phyloP scores from a whole-genome alignment of 2,113 vertebrate species.

The Ammodytes marinus region DNA sequence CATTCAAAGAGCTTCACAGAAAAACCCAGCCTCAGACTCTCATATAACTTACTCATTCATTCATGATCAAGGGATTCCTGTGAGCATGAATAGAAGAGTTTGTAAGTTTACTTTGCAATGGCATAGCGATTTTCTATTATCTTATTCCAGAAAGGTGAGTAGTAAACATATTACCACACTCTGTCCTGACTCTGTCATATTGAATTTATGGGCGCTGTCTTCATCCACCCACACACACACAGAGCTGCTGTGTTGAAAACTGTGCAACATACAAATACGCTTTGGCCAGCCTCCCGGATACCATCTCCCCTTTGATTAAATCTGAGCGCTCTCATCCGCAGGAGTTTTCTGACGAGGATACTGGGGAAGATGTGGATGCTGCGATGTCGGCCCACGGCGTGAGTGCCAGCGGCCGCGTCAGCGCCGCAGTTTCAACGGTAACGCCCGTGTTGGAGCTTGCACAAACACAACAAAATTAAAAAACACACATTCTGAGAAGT shows the following conservation, averaged over 20 bases:
- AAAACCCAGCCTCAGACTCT: neutral
- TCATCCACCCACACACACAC: conserved; percentile 45
- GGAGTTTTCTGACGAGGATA: conserved; percentile 87
- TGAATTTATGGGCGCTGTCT: conserved; percentile 50
- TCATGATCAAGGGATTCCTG: conserved; percentile 1
- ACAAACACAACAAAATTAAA: conserved; percentile 1
- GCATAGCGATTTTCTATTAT: conserved; percentile 18
- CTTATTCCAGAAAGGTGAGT: too few species aligned
- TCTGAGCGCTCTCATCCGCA: conserved; percentile 70
- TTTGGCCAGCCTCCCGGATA: conserved; percentile 32
- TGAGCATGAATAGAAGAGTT: too few species aligned
- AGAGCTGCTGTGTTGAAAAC: conserved; percentile 17
- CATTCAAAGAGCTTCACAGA: conserved; percentile 23
- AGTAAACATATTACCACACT: conserved; percentile 50
- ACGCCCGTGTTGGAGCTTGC: conserved; percentile 45
- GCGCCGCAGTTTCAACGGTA: conserved; percentile 88
- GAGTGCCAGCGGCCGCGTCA: conserved; percentile 69
- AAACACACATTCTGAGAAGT: neutral
- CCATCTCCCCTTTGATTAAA: conserved; percentile 34
- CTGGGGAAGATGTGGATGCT: conserved; percentile 87
- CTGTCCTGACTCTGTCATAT: conserved; percentile 50
- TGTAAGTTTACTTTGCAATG: conserved; percentile 6
- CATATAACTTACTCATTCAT: conserved; percentile 15
- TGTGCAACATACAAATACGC: conserved; percentile 11
- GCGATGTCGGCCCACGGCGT: conserved; percentile 81